These are phyloP conservation scores for Nomada ruficornis DNA, from an alignment of 2,888 invertebrate genomes.

Conservation along the genomic window DNA sequence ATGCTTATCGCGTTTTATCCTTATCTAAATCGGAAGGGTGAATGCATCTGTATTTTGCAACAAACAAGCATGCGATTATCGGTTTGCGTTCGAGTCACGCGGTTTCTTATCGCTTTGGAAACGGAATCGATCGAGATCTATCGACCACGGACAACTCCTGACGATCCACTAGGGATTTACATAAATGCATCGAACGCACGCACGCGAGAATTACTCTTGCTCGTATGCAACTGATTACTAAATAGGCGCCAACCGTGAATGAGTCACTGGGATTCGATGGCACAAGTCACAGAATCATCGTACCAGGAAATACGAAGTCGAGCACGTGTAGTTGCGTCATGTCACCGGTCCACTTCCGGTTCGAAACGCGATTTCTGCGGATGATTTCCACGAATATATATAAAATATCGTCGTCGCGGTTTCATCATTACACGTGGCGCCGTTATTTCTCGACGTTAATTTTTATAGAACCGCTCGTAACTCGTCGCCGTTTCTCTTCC, in stretches of 20 bases:
- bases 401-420: neutral
- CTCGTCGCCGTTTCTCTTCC: neutral
- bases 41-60: constrained; percentile 2
- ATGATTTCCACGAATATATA: constrained; percentile 40
- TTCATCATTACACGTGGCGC: neutral
- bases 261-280: constrained; percentile 56
- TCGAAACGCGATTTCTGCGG: constrained; percentile 13
- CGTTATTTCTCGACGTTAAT: neutral
- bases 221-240: constrained; percentile 42
- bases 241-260: constrained; percentile 62
- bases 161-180: neutral
- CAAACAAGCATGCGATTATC: constrained; percentile 20
- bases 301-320: constrained; percentile 70
- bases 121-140: constrained; percentile 11
- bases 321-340: constrained; percentile 63
- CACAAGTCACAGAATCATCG: constrained; percentile 63
- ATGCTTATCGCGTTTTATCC: constrained; percentile 5
- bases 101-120: constrained; percentile 16
- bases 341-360: constrained; percentile 25
- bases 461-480: neutral
- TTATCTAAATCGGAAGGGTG: constrained; percentile 18
- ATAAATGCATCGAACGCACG: neutral
- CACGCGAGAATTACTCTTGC: neutral
- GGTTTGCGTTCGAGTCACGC: constrained; percentile 7
- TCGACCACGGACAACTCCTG: neutral